Base-by-base conservation (phyloP, 2,888 invertebrate species). In the Lingula anatina region DNA sequence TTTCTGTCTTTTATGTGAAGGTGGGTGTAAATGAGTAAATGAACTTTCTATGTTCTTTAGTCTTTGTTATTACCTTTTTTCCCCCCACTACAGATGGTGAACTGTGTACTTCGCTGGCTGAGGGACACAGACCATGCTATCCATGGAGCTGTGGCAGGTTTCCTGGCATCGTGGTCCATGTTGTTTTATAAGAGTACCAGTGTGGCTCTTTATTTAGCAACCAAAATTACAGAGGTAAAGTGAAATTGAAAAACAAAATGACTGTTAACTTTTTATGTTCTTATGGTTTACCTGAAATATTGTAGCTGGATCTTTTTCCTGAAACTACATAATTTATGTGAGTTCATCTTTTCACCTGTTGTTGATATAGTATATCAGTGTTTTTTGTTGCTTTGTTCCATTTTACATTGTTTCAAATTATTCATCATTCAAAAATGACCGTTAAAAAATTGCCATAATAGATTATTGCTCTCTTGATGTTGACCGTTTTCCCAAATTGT, bases 171-270 rank as follows among this genome's bases (percentile, higher is more conserved):
- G 38, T 72, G 83, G 43, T 81, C 86, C 31, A 88, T 90, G 79
- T 78, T 81, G 25, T 83, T 84, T 61, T 89, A 86, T 76, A 87
- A 87, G 28, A 87, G 86, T 65, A 84, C 85, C 38, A 86, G 88
- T 1, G 82, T 90, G 45, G 85, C 89, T n/a, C 80, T 90, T 26
- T 90, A 90, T 73, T 83, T 87, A 5, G 82, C 88, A 78, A 89
- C 89, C 86, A 90, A 90, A 78, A 82, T 85, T 41, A 79, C 88
- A 37, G 90, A 90, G 82, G 89, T 88, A 72, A 67, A 63, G 41
- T 3, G 31, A 9, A 24, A 5, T 24, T 5, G n/a, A n/a, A n/a
- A n/a, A 31, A 31, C 9, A 31, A 31, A 31, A 31, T 12, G 15
- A 31, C n/a, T 31, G 35, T 31, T 12, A 31, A n/a, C n/a, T n/a